These are phyloP conservation scores for Cantharis lateralis DNA, from an alignment of 2,888 invertebrate species.

Conservation along the genomic window DNA sequence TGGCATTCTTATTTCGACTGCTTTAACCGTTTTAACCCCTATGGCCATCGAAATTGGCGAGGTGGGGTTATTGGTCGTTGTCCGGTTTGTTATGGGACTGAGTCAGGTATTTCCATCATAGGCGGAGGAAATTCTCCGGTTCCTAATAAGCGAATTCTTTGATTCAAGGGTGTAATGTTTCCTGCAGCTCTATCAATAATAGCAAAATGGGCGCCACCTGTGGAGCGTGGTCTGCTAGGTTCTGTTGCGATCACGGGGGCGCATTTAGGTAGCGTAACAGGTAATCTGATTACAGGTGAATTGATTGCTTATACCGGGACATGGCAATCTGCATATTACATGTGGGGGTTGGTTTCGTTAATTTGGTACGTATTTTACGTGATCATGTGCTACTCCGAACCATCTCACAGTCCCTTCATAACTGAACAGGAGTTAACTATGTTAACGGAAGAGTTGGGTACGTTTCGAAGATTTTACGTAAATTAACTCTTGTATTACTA, in stretches of 20 bases:
- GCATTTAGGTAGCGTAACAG: conserved; percentile 55
- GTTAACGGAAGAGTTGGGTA: conserved; percentile 45
- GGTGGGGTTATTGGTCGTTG: conserved; percentile 68
- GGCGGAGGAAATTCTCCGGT: too few relatives aligned
- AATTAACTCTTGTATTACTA: conserved; percentile 45
- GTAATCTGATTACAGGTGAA: conserved; percentile 13
- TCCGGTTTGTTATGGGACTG: conserved; percentile 76
- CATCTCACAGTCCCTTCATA: conserved; percentile 60
- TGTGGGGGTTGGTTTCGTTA: conserved; percentile 61
- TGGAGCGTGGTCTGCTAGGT: conserved; percentile 62
- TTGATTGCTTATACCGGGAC: conserved; percentile 55
- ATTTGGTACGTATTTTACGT: conserved; percentile 59
- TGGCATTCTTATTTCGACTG: conserved; percentile 75
- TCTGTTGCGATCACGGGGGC: conserved; percentile 65
- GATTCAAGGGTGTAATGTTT: conserved; percentile 60
- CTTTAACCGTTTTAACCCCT: conserved; percentile 78
- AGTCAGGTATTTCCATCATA: conserved; percentile 11
- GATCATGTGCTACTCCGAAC: conserved; percentile 59
- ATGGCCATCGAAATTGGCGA: conserved; percentile 67
- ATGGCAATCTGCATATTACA: conserved; percentile 64
- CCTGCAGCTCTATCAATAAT: conserved; percentile 65
- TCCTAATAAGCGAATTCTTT: neutral
- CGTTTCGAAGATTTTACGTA: neutral
- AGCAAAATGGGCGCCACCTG: conserved; percentile 64
- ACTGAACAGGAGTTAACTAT: conserved; percentile 58